These are phyloP conservation scores for Melipona beecheii DNA, from an alignment of 2,888 invertebrate species.

Conservation along the genomic window DNA sequence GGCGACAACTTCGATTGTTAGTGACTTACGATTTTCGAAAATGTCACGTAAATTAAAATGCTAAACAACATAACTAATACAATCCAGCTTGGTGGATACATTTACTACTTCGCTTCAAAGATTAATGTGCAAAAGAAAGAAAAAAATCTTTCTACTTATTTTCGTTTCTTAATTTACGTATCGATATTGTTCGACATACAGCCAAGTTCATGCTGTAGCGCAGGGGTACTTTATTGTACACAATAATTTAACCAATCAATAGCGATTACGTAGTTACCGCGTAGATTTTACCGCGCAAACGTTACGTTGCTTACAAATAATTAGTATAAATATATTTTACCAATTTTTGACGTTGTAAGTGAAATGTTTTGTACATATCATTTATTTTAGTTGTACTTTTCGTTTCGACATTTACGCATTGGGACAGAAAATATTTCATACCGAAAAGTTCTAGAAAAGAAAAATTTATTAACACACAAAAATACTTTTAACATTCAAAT, in stretches of 20 bases:
- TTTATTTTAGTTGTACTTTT: not conserved
- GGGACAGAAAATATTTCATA: not conserved
- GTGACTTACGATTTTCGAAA: not conserved
- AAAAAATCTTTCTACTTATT: not conserved
- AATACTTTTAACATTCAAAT: not conserved
- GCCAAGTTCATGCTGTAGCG: not conserved
- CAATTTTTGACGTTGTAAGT: constrained; percentile 26
- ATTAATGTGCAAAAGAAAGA: not conserved
- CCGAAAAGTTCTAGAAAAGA: not conserved
- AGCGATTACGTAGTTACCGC: constrained; percentile 75
- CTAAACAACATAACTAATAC: too few species aligned
- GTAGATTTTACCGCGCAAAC: constrained; percentile 81
- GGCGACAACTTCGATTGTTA: not conserved
- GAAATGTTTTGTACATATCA: constrained; percentile 3
- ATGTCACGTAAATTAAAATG: not conserved
- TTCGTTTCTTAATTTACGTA: not conserved
- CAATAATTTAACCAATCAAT: constrained; percentile 55
- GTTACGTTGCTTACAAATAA: constrained; percentile 67
- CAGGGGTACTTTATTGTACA: constrained; percentile 23
- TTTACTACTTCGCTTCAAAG: not conserved
- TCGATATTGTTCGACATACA: not conserved
- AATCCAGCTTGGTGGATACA: not conserved
- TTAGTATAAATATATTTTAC: constrained; percentile 64
- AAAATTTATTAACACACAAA: not conserved
- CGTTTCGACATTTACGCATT: not conserved